phyloP scores from a whole-genome alignment of 2,888 invertebrate genomes.

The Lasioglossum figueresi region DNA sequence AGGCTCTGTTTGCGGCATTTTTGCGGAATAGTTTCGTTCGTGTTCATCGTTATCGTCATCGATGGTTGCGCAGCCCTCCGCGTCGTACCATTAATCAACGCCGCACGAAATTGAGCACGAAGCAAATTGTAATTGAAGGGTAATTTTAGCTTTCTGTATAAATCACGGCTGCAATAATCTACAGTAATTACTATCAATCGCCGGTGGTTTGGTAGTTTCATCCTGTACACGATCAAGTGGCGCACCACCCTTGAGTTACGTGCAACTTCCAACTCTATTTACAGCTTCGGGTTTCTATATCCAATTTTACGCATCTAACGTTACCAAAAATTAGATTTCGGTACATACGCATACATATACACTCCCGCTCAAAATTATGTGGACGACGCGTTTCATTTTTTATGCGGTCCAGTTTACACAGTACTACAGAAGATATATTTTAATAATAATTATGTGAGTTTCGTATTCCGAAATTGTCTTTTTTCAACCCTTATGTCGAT shows the following conservation, averaged over 20 bases:
- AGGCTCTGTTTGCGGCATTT: conserved; percentile 35
- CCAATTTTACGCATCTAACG: conserved; percentile 3
- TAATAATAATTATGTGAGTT: too few relatives aligned
- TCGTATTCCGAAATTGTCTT: too few relatives aligned
- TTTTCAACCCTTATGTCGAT: too few relatives aligned
- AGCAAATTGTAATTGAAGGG: conserved; percentile 73
- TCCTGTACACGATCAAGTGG: conserved; percentile 16
- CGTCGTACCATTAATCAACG: conserved; percentile 67
- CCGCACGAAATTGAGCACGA: conserved; percentile 62
- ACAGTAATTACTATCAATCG: conserved; percentile 75
- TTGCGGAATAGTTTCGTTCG: conserved; percentile 41
- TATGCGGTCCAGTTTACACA: too few relatives aligned
- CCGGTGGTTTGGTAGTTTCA: conserved; percentile 52
- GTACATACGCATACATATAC: background rate
- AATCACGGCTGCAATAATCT: conserved; percentile 76
- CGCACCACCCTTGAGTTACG: conserved; percentile 14
- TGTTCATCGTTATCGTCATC: conserved; percentile 55
- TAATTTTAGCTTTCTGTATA: conserved; percentile 74
- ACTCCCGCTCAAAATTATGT: too few relatives aligned
- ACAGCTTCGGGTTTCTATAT: conserved; percentile 14
- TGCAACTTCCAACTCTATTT: conserved; percentile 23
- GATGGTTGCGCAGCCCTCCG: conserved; percentile 44
- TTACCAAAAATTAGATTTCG: background rate
- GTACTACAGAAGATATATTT: too few relatives aligned
- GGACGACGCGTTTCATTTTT: too few relatives aligned